A percentile compares a stretch with the other conserved stretches of the same genome.
Evolutionary conservation across 2,888 invertebrate genomes (phyloP).

Genomic region (Zhengitettix transpicula): DNA sequence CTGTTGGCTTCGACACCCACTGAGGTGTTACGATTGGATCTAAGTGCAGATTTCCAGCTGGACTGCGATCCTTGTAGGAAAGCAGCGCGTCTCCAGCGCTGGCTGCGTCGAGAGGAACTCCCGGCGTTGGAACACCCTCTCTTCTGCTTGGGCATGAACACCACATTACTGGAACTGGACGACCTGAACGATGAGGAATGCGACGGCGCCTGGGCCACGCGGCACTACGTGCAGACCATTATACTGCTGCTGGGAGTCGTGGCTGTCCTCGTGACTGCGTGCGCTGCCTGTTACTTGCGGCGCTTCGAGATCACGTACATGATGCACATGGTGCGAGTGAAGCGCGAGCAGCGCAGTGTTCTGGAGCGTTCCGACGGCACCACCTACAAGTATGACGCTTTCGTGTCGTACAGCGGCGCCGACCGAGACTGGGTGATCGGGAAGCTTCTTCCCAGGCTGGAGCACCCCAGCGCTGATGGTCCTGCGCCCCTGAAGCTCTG

Average conservation of each 20-base stretch:
- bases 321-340: slow-evolving; percentile 1
- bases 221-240: not conserved
- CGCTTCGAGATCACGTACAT: slow-evolving; percentile 5
- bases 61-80: not conserved
- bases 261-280: not conserved
- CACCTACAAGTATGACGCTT: slow-evolving; percentile 9
- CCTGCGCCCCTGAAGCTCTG: slow-evolving; percentile 11
- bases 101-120: not conserved
- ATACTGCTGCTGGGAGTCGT: not conserved
- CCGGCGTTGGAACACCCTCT: not conserved
- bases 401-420: slow-evolving; percentile 12
- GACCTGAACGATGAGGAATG: not conserved
- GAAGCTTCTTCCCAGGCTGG: slow-evolving; percentile 14
- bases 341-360: not conserved
- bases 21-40: not conserved
- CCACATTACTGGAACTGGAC: not conserved
- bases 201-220: not conserved
- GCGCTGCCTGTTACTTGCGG: not conserved
- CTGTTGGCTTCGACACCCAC: not conserved
- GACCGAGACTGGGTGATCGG: slow-evolving; percentile 15
- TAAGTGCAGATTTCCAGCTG: not conserved
- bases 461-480: slow-evolving; percentile 10
- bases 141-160: not conserved
- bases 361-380: not conserved
- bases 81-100: not conserved